A percentile compares a stretch with the other conserved stretches of the same genome.
phyloP scores from a whole-genome alignment of 2,888 invertebrate species.

The Pseudanteris insignis region DNA sequence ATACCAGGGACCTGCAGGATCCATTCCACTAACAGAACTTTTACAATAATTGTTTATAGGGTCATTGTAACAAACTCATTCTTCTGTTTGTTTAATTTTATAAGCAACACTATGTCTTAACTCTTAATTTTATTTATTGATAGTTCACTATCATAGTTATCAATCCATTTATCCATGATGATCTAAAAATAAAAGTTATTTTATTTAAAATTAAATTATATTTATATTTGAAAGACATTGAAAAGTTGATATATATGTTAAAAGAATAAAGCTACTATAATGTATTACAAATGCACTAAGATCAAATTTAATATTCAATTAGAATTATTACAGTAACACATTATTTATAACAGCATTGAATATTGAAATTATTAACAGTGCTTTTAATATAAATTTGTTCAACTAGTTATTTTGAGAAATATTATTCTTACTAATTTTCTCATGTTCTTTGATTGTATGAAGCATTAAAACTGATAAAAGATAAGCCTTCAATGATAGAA shows the following conservation, averaged over 20 bases:
- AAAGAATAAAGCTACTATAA: not conserved
- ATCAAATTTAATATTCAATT: no score
- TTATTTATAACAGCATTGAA: no score
- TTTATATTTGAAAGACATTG: not conserved
- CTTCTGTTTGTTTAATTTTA: not conserved
- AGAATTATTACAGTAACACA: no score
- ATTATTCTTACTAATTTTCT: no score
- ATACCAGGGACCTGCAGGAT: constrained; percentile 91
- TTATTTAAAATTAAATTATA: not conserved
- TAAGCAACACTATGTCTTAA: not conserved
- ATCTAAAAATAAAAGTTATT: not conserved
- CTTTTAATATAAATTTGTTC: no score
- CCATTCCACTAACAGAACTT: constrained; percentile 70
- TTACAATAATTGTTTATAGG: not conserved
- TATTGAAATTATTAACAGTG: no score
- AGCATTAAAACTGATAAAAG: no score
- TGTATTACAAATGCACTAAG: not conserved
- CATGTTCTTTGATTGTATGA: no score
- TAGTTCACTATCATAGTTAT: not conserved
- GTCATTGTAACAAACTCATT: constrained; percentile 18
- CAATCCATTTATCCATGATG: not conserved
- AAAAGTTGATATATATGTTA: no score
- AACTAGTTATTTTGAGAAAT: no score
- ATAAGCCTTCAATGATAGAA: no score
- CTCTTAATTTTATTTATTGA: no score